Percentiles rank a stretch among this genome's conserved stretches.
These are phyloP conservation scores for Gambusia affinis DNA, from an alignment of 2,113 vertebrate genomes.

Conservation along the genomic window DNA sequence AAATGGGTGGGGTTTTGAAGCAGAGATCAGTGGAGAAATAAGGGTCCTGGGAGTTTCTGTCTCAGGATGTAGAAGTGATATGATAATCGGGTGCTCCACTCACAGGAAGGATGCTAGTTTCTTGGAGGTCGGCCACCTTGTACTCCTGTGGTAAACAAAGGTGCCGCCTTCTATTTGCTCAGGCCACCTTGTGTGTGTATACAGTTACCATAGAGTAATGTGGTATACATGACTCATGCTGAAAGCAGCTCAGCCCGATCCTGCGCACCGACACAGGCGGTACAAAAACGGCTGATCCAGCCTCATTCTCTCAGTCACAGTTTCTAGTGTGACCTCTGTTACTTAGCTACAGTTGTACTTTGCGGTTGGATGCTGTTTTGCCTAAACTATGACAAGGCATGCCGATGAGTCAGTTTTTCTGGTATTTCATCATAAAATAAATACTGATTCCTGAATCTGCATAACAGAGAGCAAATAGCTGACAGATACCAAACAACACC, in stretches of 20 bases:
- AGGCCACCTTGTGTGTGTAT: slow-evolving; percentile 27
- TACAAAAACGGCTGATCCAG: not conserved
- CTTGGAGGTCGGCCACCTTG: not conserved
- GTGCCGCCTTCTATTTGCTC: slow-evolving; percentile 26
- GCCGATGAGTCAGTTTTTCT: not conserved
- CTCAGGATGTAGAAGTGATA: slow-evolving; percentile 26
- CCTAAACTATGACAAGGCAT: not conserved
- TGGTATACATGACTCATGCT: slow-evolving; percentile 49
- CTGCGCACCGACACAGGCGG: not conserved
- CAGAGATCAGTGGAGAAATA: slow-evolving; percentile 27
- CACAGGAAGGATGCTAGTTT: not conserved
- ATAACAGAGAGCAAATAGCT: not conserved
- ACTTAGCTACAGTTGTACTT: slow-evolving; percentile 9
- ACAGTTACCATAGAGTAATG: slow-evolving; percentile 47
- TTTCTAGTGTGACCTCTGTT: not conserved
- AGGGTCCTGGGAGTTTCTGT: slow-evolving; percentile 11
- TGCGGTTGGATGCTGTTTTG: not conserved
- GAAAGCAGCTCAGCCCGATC: slow-evolving; percentile 9
- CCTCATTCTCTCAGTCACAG: not conserved
- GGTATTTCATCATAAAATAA: slow-evolving; percentile 5
- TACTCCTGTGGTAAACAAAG: slow-evolving; percentile 3
- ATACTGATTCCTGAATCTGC: not conserved
- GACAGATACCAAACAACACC: not conserved
- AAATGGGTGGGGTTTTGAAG: slow-evolving; percentile 33
- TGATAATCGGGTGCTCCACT: slow-evolving; percentile 25